These are phyloP conservation scores for Nasonia longicornis DNA, from an alignment of 1,140 invertebrate species.

Conservation along the genomic window DNA sequence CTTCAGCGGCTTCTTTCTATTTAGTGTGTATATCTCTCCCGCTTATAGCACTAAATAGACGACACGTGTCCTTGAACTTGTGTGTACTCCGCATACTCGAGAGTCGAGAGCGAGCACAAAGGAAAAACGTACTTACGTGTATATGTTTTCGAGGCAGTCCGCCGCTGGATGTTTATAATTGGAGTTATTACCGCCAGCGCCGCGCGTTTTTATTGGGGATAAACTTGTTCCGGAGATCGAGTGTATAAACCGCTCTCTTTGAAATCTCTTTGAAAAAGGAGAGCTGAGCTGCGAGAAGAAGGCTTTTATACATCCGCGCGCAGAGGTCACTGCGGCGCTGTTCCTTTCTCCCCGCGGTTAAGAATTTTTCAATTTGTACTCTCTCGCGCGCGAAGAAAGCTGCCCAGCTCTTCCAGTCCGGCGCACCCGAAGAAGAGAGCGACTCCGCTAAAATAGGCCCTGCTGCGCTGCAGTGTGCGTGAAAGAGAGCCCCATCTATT, in stretches of 20 bases:
- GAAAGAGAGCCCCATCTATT: background rate
- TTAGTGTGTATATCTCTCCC: background rate
- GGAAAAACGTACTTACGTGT: background rate
- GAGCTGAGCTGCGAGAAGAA: background rate
- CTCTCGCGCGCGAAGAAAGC: background rate
- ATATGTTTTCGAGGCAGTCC: background rate
- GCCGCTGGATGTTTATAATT: background rate
- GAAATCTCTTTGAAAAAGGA: background rate
- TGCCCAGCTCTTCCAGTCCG: background rate
- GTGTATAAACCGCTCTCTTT: background rate
- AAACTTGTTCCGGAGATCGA: background rate
- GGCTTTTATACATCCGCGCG: background rate
- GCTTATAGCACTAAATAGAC: background rate
- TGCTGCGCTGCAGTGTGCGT: background rate
- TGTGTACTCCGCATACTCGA: background rate
- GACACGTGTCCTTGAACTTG: conserved; percentile 17
- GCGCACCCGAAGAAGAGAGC: background rate
- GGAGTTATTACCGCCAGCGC: background rate
- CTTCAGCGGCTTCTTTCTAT: background rate
- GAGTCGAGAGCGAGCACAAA: background rate
- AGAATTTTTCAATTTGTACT: conserved; percentile 4
- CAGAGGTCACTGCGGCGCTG: background rate
- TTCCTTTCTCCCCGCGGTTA: background rate
- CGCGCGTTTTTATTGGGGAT: background rate
- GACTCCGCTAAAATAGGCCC: background rate